Percentiles rank a stretch among this genome's conserved stretches.
Evolutionary conservation across 2,797 vertebrate species (phyloP).

Genomic region (Oryzias dopingdopingensis): DNA sequence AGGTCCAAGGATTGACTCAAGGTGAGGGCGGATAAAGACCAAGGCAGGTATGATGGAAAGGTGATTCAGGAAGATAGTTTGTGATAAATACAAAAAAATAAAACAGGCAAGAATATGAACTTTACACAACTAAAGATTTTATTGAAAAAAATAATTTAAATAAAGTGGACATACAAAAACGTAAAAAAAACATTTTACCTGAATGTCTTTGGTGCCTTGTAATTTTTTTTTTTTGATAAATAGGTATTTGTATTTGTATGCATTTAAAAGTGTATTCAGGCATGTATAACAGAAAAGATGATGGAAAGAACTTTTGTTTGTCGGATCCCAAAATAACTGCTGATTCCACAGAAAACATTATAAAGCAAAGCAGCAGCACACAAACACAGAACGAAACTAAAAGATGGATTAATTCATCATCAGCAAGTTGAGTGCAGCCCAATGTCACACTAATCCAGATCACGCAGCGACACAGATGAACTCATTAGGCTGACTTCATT

Average conservation of each 20-base stretch:
- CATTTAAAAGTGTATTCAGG: not conserved
- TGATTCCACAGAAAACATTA: conserved; percentile 10
- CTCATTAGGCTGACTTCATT: conserved; percentile 32
- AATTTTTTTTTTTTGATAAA: not conserved
- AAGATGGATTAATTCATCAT: conserved; percentile 1
- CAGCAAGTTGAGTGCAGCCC: not conserved
- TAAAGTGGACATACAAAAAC: too few relatives aligned
- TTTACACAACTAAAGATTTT: too few relatives aligned
- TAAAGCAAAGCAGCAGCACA: not conserved
- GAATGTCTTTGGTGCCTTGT: too few relatives aligned
- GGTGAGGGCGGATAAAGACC: not conserved
- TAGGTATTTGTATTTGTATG: not conserved
- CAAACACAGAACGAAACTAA: not conserved
- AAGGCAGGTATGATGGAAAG: too few relatives aligned
- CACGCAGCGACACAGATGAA: not conserved
- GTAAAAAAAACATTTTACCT: too few relatives aligned
- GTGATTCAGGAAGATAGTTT: too few relatives aligned
- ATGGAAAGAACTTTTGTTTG: not conserved
- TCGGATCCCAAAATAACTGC: conserved; percentile 2
- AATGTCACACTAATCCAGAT: conserved; percentile 5
- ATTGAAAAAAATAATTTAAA: too few relatives aligned
- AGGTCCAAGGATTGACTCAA: not conserved
- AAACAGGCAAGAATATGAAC: not conserved
- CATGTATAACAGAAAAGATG: not conserved
- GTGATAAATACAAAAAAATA: not conserved